Evolutionary conservation across 2,888 invertebrate genomes (phyloP).

Genomic region (Drosophila setosimentum): DNA sequence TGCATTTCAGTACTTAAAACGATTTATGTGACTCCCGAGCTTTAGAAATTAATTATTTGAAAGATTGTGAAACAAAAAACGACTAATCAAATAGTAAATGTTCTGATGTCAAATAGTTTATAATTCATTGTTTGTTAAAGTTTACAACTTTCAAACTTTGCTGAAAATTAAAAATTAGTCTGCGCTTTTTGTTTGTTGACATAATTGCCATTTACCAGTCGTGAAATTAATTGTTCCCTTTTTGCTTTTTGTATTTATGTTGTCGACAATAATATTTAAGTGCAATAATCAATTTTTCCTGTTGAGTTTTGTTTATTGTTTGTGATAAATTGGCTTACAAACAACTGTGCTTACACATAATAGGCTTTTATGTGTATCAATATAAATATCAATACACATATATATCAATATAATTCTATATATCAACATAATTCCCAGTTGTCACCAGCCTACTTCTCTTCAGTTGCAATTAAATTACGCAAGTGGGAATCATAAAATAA

Average conservation of each 20-base stretch:
- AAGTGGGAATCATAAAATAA: background rate
- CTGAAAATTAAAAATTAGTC: background rate
- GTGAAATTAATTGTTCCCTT: background rate
- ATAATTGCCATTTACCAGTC: background rate
- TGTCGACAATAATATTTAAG: background rate
- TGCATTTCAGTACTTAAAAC: background rate
- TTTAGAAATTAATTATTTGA: no score
- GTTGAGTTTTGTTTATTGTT: background rate
- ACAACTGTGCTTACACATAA: background rate
- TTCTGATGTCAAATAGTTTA: background rate
- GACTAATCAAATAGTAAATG: no score
- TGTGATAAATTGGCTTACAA: background rate
- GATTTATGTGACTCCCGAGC: background rate
- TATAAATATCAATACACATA: background rate
- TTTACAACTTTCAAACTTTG: slow-evolving; percentile 2
- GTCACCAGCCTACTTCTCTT: background rate
- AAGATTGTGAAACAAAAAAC: no score
- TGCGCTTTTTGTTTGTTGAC: background rate
- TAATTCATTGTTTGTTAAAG: slow-evolving; percentile 1
- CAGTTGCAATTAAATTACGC: background rate
- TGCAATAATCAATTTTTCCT: background rate
- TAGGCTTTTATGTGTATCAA: background rate
- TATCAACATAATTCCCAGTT: background rate
- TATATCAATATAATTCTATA: background rate
- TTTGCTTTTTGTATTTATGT: background rate